Evolutionary conservation across 2,113 vertebrate genomes (phyloP).

Genomic region (Chaetodon trifascialis): DNA sequence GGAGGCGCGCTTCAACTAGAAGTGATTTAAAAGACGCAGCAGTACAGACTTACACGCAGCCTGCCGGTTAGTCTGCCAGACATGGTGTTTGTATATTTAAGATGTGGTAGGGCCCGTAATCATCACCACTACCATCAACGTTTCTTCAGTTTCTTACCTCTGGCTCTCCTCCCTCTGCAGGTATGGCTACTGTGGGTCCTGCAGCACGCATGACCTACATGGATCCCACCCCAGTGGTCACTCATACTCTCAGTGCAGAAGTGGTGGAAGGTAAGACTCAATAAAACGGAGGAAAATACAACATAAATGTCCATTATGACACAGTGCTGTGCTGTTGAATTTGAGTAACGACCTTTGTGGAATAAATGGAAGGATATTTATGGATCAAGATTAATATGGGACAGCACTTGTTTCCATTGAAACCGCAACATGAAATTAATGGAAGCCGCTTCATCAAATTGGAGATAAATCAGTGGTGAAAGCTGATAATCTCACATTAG

Average conservation of each 20-base stretch:
- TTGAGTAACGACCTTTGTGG: no score
- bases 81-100: not conserved
- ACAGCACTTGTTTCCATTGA: not conserved
- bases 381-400: not conserved
- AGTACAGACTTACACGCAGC: slow-evolving; percentile 85
- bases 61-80: slow-evolving; percentile 80
- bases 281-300: not conserved
- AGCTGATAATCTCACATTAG: not conserved
- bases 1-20: not conserved
- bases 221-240: slow-evolving; percentile 80
- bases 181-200: slow-evolving; percentile 26
- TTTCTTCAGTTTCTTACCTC: not conserved
- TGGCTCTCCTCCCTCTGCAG: slow-evolving; percentile 55
- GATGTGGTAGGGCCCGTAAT: not conserved
- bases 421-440: not conserved
- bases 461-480: not conserved
- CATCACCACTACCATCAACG: not conserved
- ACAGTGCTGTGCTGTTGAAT: no score
- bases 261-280: slow-evolving; percentile 88
- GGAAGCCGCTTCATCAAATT: not conserved
- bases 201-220: slow-evolving; percentile 65
- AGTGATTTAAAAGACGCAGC: slow-evolving; percentile 80
- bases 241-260: slow-evolving; percentile 82
- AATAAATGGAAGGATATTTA: not conserved
- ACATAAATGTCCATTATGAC: no score